Conservation (phyloP, 2,113 vertebrate species). For the Muntiacus muntjak region DNA sequence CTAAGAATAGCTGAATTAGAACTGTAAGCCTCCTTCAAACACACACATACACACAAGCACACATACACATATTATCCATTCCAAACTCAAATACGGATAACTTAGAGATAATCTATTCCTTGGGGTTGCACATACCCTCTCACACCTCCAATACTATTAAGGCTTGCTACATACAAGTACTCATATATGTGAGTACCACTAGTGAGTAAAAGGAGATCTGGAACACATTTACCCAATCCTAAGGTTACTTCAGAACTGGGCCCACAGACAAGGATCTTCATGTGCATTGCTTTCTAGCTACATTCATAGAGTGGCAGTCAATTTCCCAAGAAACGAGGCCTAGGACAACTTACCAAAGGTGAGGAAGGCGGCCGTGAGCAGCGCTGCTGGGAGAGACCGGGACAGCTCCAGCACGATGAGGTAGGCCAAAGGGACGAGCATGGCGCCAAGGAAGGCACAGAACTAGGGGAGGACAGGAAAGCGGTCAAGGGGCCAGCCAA, state of each 20-base stretch:
- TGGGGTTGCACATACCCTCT: background rate
- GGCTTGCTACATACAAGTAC: background rate
- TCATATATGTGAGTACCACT: background rate
- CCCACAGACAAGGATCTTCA: background rate
- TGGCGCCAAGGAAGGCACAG: constrained; percentile 92
- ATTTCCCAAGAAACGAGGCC: background rate
- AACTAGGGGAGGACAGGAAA: constrained; percentile 81
- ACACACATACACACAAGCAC: background rate
- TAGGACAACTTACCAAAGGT: constrained; percentile 89
- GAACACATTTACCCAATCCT: background rate
- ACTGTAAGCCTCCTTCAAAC: background rate
- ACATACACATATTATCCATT: background rate
- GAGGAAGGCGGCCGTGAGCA: constrained; percentile 88
- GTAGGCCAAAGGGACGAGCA: constrained; percentile 90
- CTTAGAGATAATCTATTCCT: background rate
- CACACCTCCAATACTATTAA: background rate
- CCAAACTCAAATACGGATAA: background rate
- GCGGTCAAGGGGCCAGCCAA: background rate
- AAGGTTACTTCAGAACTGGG: background rate
- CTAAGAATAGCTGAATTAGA: constrained; percentile 34
- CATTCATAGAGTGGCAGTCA: background rate
- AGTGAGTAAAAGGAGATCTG: background rate
- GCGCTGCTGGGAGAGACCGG: constrained; percentile 86
- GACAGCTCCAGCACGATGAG: constrained; percentile 91
- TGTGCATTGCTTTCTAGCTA: background rate